Evolutionary conservation across 2,113 vertebrate species (phyloP).

Genomic region (Hyperopisus bebe): DNA sequence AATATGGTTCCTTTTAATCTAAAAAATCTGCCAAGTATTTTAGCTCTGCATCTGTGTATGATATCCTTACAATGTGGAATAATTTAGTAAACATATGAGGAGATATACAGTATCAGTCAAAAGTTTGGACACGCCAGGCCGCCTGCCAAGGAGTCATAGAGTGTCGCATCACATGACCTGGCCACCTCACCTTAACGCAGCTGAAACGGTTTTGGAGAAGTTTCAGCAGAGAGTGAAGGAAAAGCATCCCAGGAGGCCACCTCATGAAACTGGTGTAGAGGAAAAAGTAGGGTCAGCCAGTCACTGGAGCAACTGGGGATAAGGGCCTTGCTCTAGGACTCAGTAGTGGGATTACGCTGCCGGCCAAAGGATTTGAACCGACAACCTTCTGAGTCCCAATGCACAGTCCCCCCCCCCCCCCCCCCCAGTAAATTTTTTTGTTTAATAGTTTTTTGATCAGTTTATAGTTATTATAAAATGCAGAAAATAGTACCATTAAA

Average conservation of each 20-base stretch:
- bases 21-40: background rate
- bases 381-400: background rate
- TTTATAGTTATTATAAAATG: too few species aligned
- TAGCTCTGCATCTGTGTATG: background rate
- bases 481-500: too few species aligned
- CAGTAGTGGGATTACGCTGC: background rate
- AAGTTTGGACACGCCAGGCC: background rate
- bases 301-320: background rate
- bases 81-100: background rate
- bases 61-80: background rate
- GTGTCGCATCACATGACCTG: background rate
- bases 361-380: background rate
- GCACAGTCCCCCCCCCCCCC: too few species aligned
- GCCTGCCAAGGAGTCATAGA: background rate
- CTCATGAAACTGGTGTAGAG: background rate
- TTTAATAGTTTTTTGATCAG: background rate
- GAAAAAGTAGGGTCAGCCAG: background rate
- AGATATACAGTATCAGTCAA: background rate
- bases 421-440: too few species aligned
- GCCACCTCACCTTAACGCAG: background rate
- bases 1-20: background rate
- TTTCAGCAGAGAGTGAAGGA: background rate
- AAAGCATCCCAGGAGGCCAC: background rate
- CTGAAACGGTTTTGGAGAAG: background rate
- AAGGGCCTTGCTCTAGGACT: background rate